Percentiles rank a stretch among this genome's conserved stretches.
phyloP scores from a whole-genome alignment of 1,140 invertebrate genomes.

The Papilio xuthus region DNA sequence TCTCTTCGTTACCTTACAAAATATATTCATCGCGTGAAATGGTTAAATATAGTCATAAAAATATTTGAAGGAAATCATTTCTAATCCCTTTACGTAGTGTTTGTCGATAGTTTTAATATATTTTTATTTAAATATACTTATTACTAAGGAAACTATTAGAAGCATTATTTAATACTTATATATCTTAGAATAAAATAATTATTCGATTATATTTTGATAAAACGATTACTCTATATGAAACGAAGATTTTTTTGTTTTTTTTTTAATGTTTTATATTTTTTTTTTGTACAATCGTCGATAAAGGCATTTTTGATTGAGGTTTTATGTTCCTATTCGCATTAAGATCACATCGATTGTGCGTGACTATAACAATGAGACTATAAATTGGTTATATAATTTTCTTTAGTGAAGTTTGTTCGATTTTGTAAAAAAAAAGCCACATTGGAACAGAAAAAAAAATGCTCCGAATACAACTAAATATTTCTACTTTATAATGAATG shows the following conservation, averaged over 20 bases:
- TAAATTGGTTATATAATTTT: background rate
- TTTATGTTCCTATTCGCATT: constrained; percentile 46
- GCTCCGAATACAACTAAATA: background rate
- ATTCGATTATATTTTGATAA: constrained; percentile 53
- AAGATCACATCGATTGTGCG: constrained; percentile 74
- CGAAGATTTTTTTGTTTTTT: constrained; percentile 46
- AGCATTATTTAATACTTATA: constrained; percentile 62
- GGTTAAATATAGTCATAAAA: constrained; percentile 74
- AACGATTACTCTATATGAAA: constrained; percentile 46
- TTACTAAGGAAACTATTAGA: constrained; percentile 65
- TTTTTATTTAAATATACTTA: constrained; percentile 61
- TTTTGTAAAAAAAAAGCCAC: background rate
- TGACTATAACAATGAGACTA: constrained; percentile 54
- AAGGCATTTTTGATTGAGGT: constrained; percentile 58
- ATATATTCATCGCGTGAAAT: constrained; percentile 72
- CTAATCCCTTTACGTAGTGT: constrained; percentile 50
- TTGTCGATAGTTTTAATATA: constrained; percentile 39
- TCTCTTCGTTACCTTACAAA: constrained; percentile 79
- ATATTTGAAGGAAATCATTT: constrained; percentile 72
- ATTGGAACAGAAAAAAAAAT: background rate
- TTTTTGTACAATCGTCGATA: constrained; percentile 56
- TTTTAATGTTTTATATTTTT: constrained; percentile 43
- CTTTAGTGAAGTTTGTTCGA: background rate
- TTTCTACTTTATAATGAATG: background rate
- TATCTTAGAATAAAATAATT: constrained; percentile 53